phyloP scores from a whole-genome alignment of 2,888 invertebrate species.

The Pachliopta kotzebuea region DNA sequence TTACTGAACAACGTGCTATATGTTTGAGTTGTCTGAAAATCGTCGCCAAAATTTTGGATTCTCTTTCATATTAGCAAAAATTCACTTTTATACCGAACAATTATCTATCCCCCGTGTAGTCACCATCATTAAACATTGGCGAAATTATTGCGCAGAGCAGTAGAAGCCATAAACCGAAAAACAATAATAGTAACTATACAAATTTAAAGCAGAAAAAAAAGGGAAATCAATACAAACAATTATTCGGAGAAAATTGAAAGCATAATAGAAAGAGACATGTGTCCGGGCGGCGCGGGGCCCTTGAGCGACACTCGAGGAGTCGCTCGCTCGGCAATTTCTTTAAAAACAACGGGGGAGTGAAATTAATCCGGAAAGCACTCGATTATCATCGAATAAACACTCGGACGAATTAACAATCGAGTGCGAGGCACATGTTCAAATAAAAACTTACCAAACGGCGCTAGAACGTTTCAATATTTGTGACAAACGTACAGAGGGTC shows the following conservation, averaged over 20 bases:
- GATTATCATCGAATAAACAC: constrained; percentile 69
- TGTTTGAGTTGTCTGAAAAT: no score
- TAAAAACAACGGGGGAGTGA: constrained; percentile 52
- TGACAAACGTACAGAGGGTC: not conserved
- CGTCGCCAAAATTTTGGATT: no score
- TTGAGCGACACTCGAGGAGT: constrained; percentile 50
- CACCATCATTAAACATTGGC: no score
- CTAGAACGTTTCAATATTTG: not conserved
- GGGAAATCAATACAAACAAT: constrained; percentile 12
- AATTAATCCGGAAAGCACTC: constrained; percentile 53
- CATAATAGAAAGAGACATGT: constrained; percentile 55
- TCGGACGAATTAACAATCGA: constrained; percentile 42
- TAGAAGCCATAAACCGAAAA: no score
- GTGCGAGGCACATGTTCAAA: constrained; percentile 36
- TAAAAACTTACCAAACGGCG: constrained; percentile 28
- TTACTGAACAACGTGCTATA: no score
- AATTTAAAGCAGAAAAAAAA: not conserved
- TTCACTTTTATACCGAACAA: no score
- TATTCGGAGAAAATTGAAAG: constrained; percentile 39
- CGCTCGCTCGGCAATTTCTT: constrained; percentile 53
- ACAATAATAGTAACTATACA: no score
- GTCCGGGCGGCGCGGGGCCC: constrained; percentile 37
- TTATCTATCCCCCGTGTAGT: no score
- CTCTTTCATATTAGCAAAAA: no score
- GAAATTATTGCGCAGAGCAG: no score